These are phyloP conservation scores for Aquatica leii DNA, from an alignment of 2,888 invertebrate genomes.

Conservation along the genomic window DNA sequence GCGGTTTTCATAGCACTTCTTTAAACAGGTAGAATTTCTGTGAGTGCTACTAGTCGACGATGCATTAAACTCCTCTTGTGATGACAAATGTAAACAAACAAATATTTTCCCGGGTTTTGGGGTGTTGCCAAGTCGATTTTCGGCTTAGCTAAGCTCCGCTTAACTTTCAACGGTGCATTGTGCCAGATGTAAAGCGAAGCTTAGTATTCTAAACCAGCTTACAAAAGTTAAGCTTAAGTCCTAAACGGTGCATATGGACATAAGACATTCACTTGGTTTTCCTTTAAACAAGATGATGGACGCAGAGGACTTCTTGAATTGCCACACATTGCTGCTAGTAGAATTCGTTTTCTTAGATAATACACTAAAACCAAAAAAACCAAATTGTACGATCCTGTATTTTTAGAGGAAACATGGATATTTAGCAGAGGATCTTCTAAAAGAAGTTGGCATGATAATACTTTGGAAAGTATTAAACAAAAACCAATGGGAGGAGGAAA, in stretches of 20 bases:
- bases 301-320: background rate
- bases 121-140: background rate
- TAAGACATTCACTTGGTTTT: background rate
- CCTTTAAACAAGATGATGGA: background rate
- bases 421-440: background rate
- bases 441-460: constrained; percentile 2
- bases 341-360: constrained; percentile 1
- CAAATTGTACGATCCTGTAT: background rate
- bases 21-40: background rate
- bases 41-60: background rate
- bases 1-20: background rate
- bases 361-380: background rate
- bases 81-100: no score
- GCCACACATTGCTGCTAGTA: background rate
- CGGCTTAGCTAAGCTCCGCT: background rate
- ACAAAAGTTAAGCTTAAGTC: no score
- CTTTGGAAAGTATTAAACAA: background rate
- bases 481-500: constrained; percentile 12
- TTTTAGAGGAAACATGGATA: constrained; percentile 1
- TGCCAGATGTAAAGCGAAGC: no score
- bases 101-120: no score
- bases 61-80: background rate
- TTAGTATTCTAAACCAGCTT: no score
- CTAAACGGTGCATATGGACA: no score
- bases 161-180: no score